Base-by-base conservation (phyloP, 2,113 vertebrate genomes). In the Argyrosomus japonicus region DNA sequence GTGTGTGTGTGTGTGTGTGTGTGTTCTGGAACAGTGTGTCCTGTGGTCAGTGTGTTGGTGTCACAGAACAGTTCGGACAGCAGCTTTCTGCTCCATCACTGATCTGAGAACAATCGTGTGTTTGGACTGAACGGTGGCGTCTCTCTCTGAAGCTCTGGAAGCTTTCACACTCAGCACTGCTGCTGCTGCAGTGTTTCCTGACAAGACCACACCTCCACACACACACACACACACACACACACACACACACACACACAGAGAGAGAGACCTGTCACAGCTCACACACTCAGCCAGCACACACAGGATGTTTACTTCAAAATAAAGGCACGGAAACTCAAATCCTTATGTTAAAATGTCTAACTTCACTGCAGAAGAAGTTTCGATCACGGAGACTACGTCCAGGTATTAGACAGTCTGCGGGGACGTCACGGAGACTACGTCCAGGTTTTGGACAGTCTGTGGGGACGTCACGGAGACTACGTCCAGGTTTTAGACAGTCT, bases 121-220 rank as follows among this genome's bases (percentile, higher is more conserved):
- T 68, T 40, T 48, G 25, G 50, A 3, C n/a, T 47, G 23, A 21
- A 13, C 8, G 4, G 18, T 8, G 25, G 3, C n/a, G 32, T 45
- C 21, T 18, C 25, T 45, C 71, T 75, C 56, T 69, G 27, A n/a
- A 21, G 48, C 68, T 57, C 51, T 56, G 48, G 84, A 75, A 79
- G 70, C 84, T 82, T 62, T 77, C 75, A 68, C 21, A 54, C 73
- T 32, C 47, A 74, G 60, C 43, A 48, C 60, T 27, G 36, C 56
- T 23, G 71, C 62, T 85, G 82, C 82, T 88, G 86, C 88, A 87
- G 84, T 78, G 78, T 51, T 88, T 90, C 70, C 85, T 83, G 77
- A 78, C 56, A 32, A 77, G 71, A 74, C 78, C 89, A 82, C 84
- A 67, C 89, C 81, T 50, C 75, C 32, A 56, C 47, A 48, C 47